Conservation (phyloP, 2,797 vertebrate species). For the Enteromius anoplus region DNA sequence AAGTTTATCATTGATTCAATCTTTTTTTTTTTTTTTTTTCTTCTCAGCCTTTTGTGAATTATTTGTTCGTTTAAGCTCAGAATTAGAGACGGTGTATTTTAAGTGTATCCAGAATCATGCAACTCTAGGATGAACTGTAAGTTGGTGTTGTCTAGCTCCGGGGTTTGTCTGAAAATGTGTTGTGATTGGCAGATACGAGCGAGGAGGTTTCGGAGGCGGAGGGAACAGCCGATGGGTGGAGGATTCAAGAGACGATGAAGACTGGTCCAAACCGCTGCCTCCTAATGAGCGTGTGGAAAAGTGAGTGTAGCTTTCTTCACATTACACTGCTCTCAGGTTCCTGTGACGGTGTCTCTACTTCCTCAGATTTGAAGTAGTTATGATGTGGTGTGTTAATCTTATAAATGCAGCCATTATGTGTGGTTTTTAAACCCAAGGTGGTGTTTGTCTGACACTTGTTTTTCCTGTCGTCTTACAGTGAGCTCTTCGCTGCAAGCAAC, state of each 20-base stretch:
- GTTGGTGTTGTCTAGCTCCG: no score
- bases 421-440: not conserved
- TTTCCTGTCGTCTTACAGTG: conserved; percentile 70
- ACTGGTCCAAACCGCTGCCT: conserved; percentile 95
- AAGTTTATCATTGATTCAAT: no score
- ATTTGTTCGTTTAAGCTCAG: no score
- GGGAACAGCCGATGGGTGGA: conserved; percentile 91
- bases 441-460: not conserved
- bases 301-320: conserved; percentile 73
- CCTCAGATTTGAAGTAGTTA: not conserved
- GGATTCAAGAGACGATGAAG: conserved; percentile 89
- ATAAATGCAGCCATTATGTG: no score
- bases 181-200: conserved; percentile 79
- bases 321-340: not conserved
- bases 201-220: conserved; percentile 74
- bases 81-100: no score
- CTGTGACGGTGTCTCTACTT: no score
- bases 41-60: not conserved
- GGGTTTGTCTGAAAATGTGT: not conserved
- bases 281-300: conserved; percentile 92
- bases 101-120: no score
- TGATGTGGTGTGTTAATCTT: not conserved
- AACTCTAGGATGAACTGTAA: not conserved
- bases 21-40: no score
- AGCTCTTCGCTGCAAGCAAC: conserved; percentile 94